Base-by-base conservation (phyloP, 1,140 invertebrate genomes). In the Penaeus chinensis region DNA sequence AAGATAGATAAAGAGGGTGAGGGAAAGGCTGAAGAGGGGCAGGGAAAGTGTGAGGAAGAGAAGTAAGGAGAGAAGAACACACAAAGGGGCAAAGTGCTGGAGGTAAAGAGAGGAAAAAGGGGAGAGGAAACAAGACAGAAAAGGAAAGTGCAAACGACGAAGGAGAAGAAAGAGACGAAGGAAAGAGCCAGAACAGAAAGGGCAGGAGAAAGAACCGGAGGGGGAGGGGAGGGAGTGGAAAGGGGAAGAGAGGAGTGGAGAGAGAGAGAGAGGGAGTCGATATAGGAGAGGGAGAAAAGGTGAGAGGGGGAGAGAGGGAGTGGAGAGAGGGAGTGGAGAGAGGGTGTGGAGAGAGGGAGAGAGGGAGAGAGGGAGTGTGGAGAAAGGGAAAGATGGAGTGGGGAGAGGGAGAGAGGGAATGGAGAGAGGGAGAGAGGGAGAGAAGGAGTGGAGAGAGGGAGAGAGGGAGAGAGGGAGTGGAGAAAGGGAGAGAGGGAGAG, bases 1-100 rank as follows among this genome's bases (percentile, higher is more conserved):
- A 65, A n/a, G 63, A n/a, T 16, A 65, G 63, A n/a, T 65, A 18
- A 65, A n/a, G 63, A 65, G n/a, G 63, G 63, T 18, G 63, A n/a
- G n/a, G 63, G n/a, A 65, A n/a, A 65, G 63, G 63, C n/a, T 65
- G n/a, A 65, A n/a, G 63, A 65, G n/a, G n/a, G 63, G n/a, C 16
- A n/a, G 63, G 63, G 16, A 65, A 65, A n/a, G 63, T 16, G n/a
- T 16, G n/a, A n/a, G 63, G 63, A 65, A 65, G 63, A n/a, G n/a
- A n/a, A n/a, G n/a, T n/a, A n/a, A n/a, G n/a, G n/a, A n/a, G n/a
- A n/a, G n/a, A n/a, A n/a, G n/a, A n/a, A n/a, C n/a, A n/a, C n/a
- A n/a, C n/a, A n/a, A n/a, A n/a, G n/a, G n/a, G n/a, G n/a, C n/a
- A n/a, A n/a, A n/a, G n/a, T n/a, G n/a, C n/a, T n/a, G 32, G 32